Conservation (phyloP, 2,888 invertebrate species). For the Hipparchia semele region DNA sequence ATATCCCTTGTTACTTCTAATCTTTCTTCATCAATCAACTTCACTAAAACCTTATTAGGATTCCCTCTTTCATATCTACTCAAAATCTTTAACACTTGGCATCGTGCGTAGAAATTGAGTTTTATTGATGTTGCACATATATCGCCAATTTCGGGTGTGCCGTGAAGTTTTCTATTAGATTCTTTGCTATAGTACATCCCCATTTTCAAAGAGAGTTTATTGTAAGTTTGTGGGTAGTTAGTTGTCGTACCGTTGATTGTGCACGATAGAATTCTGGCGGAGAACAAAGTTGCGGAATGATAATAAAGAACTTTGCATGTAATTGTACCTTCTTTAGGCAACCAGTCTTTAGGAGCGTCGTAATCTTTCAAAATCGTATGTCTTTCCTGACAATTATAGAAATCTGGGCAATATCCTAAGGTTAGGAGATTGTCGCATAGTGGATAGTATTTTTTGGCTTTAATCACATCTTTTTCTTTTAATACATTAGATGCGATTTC, state of each 20-base stretch:
- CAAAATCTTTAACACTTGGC: constrained; percentile 78
- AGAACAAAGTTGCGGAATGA: constrained; percentile 84
- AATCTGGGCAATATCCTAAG: constrained; percentile 85
- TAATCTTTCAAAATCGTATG: constrained; percentile 83
- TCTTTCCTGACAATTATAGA: constrained; percentile 81
- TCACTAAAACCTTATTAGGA: constrained; percentile 69
- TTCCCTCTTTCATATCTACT: constrained; percentile 55
- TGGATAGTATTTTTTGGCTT: constrained; percentile 65
- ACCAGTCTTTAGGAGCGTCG: constrained; percentile 76
- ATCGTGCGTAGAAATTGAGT: constrained; percentile 78
- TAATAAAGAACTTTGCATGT: constrained; percentile 83
- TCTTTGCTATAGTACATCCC: constrained; percentile 66
- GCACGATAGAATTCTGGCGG: constrained; percentile 75
- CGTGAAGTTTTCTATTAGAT: constrained; percentile 60
- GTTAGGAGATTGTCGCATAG: constrained; percentile 85
- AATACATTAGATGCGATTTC: constrained; percentile 60
- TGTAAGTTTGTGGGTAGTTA: constrained; percentile 64
- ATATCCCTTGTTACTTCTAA: constrained; percentile 64
- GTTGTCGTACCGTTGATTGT: constrained; percentile 44
- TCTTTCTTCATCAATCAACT: constrained; percentile 84
- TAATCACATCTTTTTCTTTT: constrained; percentile 65
- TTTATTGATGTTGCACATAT: constrained; percentile 80
- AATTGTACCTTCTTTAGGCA: constrained; percentile 81
- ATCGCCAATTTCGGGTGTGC: constrained; percentile 78
- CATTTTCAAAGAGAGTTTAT: constrained; percentile 63